Evolutionary conservation across 2,797 vertebrate genomes (phyloP).

Genomic region (Columba guinea): DNA sequence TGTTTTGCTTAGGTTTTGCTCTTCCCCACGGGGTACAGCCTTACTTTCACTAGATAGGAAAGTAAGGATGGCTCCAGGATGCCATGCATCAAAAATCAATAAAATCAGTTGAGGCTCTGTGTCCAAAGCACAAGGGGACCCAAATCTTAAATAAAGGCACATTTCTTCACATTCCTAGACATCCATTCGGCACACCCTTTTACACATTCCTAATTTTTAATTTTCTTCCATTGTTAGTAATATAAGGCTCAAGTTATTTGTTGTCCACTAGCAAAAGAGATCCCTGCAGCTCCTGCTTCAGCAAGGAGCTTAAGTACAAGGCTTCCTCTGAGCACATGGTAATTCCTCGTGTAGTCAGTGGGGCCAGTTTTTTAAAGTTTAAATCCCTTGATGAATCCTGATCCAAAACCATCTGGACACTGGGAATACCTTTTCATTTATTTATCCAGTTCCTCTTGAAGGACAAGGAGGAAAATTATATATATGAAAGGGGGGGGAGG

Average conservation of each 20-base stretch:
- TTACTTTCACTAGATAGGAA: background rate
- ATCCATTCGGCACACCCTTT: background rate
- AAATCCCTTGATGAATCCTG: background rate
- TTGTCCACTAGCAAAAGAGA: background rate
- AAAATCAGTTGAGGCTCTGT: background rate
- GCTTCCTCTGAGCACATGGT: background rate
- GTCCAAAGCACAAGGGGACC: background rate
- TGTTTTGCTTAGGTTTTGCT: slow-evolving; percentile 1
- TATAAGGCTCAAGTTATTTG: background rate
- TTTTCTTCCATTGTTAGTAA: background rate
- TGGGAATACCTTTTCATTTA: background rate
- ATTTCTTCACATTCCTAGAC: background rate
- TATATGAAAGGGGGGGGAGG: background rate
- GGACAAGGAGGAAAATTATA: slow-evolving; percentile 48
- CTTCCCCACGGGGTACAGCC: background rate
- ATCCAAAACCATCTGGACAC: background rate
- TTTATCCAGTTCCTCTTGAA: slow-evolving; percentile 40
- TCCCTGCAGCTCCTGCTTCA: background rate
- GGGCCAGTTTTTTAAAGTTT: background rate
- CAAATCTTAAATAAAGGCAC: background rate
- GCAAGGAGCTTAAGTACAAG: background rate
- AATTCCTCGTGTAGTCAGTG: background rate
- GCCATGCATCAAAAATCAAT: background rate
- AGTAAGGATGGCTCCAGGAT: background rate
- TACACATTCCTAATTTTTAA: background rate